Evolutionary conservation across 2,797 vertebrate species (phyloP), one percentile per base, ranked within the genome.

Genomic region (Gambelia wislizenii): DNA sequence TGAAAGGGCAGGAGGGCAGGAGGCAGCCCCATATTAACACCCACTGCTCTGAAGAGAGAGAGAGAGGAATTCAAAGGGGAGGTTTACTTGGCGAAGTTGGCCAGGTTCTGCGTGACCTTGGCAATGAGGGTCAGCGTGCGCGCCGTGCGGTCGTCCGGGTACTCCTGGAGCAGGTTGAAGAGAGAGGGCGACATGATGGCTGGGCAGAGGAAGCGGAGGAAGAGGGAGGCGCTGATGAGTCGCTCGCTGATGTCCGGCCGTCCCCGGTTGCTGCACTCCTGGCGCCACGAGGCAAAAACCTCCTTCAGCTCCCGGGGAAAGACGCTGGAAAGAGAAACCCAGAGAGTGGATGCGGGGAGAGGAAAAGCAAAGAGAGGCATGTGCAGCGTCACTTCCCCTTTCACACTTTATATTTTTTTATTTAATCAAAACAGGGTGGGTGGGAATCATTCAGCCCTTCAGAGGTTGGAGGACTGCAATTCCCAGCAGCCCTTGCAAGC

Each of bases 111-210:
- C 0, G 99, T 99, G 92, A 99, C 99, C 97, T 99, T 99, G 95
- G 99, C 99, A 0, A 99, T 99, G 94, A 99, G 98, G 2, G 99
- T 99, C 93, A 99, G 97, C 0, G 99, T 99, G 64, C 99, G 98
- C 0, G 99, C 98, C 0, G 99, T 99, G 95, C 99, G 98, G 97
- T 99, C 99, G 0, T 99, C 99, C 0, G 99, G 99, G 92, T 99
- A 99, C 94, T 99, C 99, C 96, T 99, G 99, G 87, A 99, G 98
- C 91, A 99, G 96, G 89, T 98, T 98, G 97, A 99, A 99, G 85
- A 99, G 98, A 0, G 99, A 99, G 0, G 99, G 99, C 0, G 99
- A 99, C 99, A 99, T 99, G 98, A 99, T 98, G 95, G 99, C 98
- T 0, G 99, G 99, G 90, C 99, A 99, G 89, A 99, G 98, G 95